Evolutionary conservation across 2,113 vertebrate species (phyloP).

Genomic region (Brienomyrus longianalis): DNA sequence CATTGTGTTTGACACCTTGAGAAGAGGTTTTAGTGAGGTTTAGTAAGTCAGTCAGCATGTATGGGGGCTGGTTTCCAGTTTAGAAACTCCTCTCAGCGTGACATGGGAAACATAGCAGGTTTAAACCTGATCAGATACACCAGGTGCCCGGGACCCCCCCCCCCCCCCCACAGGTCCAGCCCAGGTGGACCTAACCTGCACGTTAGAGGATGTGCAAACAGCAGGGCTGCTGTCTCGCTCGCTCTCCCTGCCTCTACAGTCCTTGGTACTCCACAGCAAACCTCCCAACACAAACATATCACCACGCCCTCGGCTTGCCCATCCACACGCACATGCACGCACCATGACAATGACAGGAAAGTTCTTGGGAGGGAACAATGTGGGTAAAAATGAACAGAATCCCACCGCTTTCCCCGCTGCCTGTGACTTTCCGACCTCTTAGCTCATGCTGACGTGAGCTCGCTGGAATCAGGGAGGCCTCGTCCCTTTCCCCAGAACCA

Average conservation of each 20-base stretch:
- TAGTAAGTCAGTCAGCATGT: not conserved
- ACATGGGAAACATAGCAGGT: not conserved
- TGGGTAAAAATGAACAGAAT: not conserved
- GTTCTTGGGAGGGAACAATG: not conserved
- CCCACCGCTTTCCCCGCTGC: not conserved
- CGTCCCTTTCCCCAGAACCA: not conserved
- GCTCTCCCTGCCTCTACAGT: not conserved
- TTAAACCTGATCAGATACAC: not conserved
- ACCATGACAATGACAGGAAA: constrained; percentile 14
- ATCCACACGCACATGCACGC: not conserved
- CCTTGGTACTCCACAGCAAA: not conserved
- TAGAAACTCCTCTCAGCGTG: not conserved
- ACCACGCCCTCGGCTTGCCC: not conserved
- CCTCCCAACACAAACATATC: not conserved
- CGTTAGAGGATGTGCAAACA: not conserved
- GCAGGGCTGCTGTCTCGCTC: not conserved
- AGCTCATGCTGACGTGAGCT: not conserved
- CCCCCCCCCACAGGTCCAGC: not conserved
- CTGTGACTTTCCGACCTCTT: not conserved
- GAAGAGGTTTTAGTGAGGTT: not conserved
- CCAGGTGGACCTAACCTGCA: not conserved
- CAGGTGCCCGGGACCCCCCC: not conserved
- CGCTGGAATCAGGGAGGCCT: not conserved
- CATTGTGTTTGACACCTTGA: not conserved
- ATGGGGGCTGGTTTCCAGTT: not conserved